These are phyloP conservation scores for Chouioia cunea DNA, from an alignment of 2,888 invertebrate species.

Conservation along the genomic window DNA sequence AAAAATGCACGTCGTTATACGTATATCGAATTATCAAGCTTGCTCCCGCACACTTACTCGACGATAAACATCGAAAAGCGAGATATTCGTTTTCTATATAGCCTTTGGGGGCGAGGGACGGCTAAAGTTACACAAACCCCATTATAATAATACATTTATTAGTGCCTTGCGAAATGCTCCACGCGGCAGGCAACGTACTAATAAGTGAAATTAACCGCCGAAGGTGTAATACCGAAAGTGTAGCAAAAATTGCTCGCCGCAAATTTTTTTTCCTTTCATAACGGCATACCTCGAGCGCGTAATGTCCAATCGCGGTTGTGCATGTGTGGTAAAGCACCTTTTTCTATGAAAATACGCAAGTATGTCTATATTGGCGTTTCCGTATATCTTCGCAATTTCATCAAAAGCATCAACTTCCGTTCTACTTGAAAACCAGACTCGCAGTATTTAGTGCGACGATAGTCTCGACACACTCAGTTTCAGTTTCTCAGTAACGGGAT, in stretches of 20 bases:
- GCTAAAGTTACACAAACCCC: slow-evolving; percentile 35
- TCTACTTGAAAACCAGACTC: no score
- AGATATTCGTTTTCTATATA: slow-evolving; percentile 29
- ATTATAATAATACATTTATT: slow-evolving; percentile 43
- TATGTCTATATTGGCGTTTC: no score
- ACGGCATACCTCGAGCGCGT: slow-evolving; percentile 10
- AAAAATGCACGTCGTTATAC: no score
- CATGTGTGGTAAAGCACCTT: neutral
- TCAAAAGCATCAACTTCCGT: no score
- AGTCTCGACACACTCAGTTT: no score
- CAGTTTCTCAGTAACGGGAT: no score
- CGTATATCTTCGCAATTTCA: no score
- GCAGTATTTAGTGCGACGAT: no score
- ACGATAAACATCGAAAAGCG: slow-evolving; percentile 26
- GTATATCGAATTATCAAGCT: slow-evolving; percentile 2
- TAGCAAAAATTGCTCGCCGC: slow-evolving; percentile 25
- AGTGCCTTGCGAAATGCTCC: slow-evolving; percentile 30
- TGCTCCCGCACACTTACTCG: neutral
- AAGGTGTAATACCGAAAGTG: slow-evolving; percentile 45
- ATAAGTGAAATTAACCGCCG: slow-evolving; percentile 43
- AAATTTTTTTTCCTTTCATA: slow-evolving; percentile 18
- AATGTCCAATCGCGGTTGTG: slow-evolving; percentile 6
- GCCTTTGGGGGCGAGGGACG: neutral
- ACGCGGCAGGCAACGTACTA: slow-evolving; percentile 15
- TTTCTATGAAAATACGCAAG: no score